Conservation (phyloP, 2,888 invertebrate genomes). For the Fragum whitleyi region DNA sequence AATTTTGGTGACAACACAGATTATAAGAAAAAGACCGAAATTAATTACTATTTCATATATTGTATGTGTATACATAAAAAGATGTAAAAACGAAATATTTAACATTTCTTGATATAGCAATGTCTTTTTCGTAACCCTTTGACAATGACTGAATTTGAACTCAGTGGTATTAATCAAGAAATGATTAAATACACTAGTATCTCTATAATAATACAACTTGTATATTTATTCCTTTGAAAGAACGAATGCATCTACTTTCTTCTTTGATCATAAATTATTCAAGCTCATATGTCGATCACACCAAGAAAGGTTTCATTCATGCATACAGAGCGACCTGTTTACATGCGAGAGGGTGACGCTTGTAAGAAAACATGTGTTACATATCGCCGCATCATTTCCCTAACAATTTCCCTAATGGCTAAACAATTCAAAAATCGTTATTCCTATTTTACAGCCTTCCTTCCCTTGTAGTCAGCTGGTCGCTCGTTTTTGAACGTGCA, state of each 20-base stretch:
- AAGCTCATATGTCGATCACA: slow-evolving; percentile 9
- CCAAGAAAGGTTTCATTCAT: slow-evolving; percentile 11
- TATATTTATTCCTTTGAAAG: too few relatives aligned
- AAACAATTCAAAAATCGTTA: slow-evolving; percentile 42
- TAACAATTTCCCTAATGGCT: slow-evolving; percentile 32
- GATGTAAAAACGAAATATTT: too few relatives aligned
- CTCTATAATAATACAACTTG: too few relatives aligned
- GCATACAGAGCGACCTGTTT: slow-evolving; percentile 11
- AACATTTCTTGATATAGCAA: too few relatives aligned
- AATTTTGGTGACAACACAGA: too few relatives aligned
- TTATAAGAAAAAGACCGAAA: too few relatives aligned
- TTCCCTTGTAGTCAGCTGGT: slow-evolving; percentile 13
- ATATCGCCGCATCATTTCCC: slow-evolving; percentile 13
- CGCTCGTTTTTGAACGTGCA: neutral
- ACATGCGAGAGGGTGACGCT: neutral
- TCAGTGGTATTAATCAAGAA: too few relatives aligned
- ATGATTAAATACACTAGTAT: too few relatives aligned
- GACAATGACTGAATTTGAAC: too few relatives aligned
- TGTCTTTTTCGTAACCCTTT: too few relatives aligned
- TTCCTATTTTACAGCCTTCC: neutral
- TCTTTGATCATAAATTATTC: neutral
- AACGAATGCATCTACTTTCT: neutral
- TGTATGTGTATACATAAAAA: too few relatives aligned
- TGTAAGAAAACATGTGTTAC: slow-evolving; percentile 18
- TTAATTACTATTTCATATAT: too few relatives aligned